Base-by-base conservation (phyloP, 2,113 vertebrate genomes). In the Prunella fulvescens region DNA sequence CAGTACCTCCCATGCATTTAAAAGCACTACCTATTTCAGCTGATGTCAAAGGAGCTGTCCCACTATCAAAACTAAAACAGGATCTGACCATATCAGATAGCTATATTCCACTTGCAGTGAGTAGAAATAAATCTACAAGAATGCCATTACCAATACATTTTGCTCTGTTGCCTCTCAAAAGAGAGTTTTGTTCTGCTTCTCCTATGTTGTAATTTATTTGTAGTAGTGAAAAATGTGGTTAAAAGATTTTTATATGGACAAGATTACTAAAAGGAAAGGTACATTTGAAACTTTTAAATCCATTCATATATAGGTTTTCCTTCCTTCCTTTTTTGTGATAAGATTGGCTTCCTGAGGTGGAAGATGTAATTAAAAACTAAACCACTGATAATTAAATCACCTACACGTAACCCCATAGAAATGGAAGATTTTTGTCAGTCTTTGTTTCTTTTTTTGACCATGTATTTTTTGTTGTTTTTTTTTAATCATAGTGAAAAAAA, bases 11-110 rank as follows among this genome's bases (percentile, higher is more conserved):
- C 50, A 90, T 72, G 66, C 78, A 85, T 93, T 91, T 89, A 81
- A 84, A 92, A 92, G 44, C 65, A 72, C n/a, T 89, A 5, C 37
- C 65, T 85, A 76, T 89, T 95, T 92, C 86, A 91, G 45, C 0
- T 69, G 35, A 71, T 92, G 86, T 89, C 92, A 92, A 88, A 92
- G 37, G 19, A 93, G 19, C 17, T 93, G 88, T 85, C 31, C 37
- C 40, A 72, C 50, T 85, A 81, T 61, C 45, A 87, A 88, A 44
- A 44, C 39, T 48, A 56, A 81, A 92, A 93, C 10, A 62, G 45
- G 40, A 91, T 76, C 62, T 91, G 89, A 85, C 62, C 25, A 15
- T 79, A 93, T 84, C 22, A 81, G 60, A 81, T 54, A 74, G 64
- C 47, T 73, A 47, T 40, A 91, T 72, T 87, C 73, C 45, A 74